Evolutionary conservation across 2,888 invertebrate species (phyloP), one percentile per base, ranked within the genome.

Genomic region (Meiosimyza decipiens): DNA sequence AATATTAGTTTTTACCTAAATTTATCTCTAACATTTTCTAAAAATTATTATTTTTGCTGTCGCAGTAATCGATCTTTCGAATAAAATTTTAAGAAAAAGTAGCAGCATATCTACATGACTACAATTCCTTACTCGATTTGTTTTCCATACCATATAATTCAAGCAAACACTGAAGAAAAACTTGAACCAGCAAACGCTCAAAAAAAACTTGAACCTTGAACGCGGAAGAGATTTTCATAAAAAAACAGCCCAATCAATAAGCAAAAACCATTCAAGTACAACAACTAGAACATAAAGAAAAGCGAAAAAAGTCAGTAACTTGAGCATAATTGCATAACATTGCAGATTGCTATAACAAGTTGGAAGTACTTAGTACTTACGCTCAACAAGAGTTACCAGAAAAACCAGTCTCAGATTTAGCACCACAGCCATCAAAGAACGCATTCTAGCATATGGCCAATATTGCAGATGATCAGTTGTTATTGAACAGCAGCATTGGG

Each of bases 221-320:
- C 47, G 63, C 70, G 70, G 70, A 70, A 70, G 70, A 22, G 62
- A 51, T 59, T 70, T 16, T 33, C 33, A 57, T 57, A 18, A 50
- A 50, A 16, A 28, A 64, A 28, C 12, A 59, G 1, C 62, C 6
- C 47, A 15, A 15, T 49, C 16, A 70, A 62, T n/a, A 15, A 15
- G 22, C 28, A 28, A 54, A 67, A 54, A 67, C 55, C 55, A 67
- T 18, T 54, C 15, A 65, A 51, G 64, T 49, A 12, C 40, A 47
- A 63, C 33, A 63, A 33, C 33, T 7, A 64, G 9, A 51, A 50
- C 50, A 49, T 6, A 15, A 22, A 12, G 18, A 50, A 16, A 3
- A 67, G 4, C 47, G 40, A 13, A 57, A 47, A 22, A 57, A 33
- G 22, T 33, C 40, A n/a, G 18, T 55, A 22, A 18, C 13, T 50